Percentiles rank a stretch among this genome's conserved stretches.
phyloP scores from a whole-genome alignment of 1,140 invertebrate species.

The Cotesia chilonis region DNA sequence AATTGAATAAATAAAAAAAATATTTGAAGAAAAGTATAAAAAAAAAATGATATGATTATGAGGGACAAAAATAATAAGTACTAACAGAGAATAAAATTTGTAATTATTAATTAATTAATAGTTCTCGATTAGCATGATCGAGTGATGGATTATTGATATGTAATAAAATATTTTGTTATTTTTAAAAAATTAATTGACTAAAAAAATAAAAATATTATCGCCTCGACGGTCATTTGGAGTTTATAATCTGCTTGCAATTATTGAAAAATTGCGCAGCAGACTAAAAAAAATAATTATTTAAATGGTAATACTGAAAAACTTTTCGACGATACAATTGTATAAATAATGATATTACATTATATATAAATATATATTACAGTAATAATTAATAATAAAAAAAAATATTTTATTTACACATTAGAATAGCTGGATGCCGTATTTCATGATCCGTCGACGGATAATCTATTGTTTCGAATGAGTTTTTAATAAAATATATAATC shows the following conservation, averaged over 20 bases:
- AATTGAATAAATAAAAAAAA: not conserved
- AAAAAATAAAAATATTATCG: conserved; percentile 25
- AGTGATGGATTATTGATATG: conserved; percentile 18
- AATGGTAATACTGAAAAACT: conserved; percentile 4
- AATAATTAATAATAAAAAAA: not conserved
- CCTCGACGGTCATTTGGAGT: conserved; percentile 26
- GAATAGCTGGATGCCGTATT: conserved; percentile 24
- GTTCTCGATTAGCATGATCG: conserved; percentile 21
- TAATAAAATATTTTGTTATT: conserved; percentile 31
- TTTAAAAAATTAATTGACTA: conserved; percentile 30
- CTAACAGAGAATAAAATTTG: conserved; percentile 24
- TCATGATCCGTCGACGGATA: conserved; percentile 13
- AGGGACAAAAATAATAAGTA: not conserved
- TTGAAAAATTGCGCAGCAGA: not conserved
- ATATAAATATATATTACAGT: not conserved
- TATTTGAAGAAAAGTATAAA: not conserved
- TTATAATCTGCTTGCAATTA: conserved; percentile 21
- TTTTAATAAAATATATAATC: conserved; percentile 40
- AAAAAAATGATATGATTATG: not conserved
- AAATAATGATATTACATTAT: not conserved
- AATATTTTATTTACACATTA: conserved; percentile 30
- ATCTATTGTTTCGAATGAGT: conserved; percentile 28
- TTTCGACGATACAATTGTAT: conserved; percentile 1
- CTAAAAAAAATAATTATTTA: conserved; percentile 12
- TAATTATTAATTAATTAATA: conserved; percentile 19